Percentiles rank a stretch among this genome's conserved stretches.
Evolutionary conservation across 2,113 vertebrate genomes (phyloP).

Genomic region (Aleadryas rufinucha): DNA sequence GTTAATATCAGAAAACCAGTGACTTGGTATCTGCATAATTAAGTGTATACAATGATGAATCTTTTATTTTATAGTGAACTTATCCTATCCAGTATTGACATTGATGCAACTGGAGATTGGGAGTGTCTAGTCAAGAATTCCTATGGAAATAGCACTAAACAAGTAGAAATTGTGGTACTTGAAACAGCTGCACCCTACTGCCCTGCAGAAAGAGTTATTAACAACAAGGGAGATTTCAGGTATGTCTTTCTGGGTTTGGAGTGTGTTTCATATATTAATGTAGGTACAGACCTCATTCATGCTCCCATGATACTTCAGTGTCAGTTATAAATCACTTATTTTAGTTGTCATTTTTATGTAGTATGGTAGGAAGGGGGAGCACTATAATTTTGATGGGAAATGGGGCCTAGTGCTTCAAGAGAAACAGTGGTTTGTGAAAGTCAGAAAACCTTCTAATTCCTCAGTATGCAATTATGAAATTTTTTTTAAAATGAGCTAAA

Average conservation of each 20-base stretch:
- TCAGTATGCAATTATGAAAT: neutral
- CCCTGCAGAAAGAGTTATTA: constrained; percentile 82
- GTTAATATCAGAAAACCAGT: neutral
- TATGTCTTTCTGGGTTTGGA: constrained; percentile 54
- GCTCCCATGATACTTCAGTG: neutral
- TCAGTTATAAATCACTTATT: neutral
- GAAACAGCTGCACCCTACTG: constrained; percentile 86
- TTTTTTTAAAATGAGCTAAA: neutral
- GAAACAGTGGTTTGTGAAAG: neutral
- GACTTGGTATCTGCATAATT: neutral
- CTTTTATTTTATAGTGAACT: constrained; percentile 77
- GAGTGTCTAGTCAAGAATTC: constrained; percentile 87
- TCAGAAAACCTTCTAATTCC: neutral
- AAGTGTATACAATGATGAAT: neutral
- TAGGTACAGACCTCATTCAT: neutral
- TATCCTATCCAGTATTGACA: constrained; percentile 85
- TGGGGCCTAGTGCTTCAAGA: neutral
- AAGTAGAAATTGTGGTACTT: constrained; percentile 87
- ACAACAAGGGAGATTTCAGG: constrained; percentile 93
- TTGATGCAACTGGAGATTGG: constrained; percentile 81
- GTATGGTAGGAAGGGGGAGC: neutral
- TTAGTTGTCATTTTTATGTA: neutral
- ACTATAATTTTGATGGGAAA: neutral
- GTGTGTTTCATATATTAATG: neutral
- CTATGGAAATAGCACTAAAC: constrained; percentile 82